A percentile compares a stretch with the other conserved stretches of the same genome.
Evolutionary conservation across 2,113 vertebrate genomes (phyloP).

Genomic region (Dissostichus mawsoni): DNA sequence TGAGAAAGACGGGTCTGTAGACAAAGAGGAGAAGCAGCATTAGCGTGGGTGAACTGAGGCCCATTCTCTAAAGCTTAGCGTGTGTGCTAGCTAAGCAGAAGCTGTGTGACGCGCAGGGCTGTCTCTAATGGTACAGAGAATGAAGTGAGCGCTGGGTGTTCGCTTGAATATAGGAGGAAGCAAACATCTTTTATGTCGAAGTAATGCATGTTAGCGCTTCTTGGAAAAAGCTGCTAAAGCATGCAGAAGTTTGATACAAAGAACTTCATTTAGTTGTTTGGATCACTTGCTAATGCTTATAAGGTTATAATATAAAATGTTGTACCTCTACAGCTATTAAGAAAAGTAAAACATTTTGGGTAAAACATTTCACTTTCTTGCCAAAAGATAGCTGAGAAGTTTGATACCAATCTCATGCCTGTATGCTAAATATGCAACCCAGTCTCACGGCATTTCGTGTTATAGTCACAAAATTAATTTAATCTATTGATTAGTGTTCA

Average conservation of each 20-base stretch:
- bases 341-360: too few species aligned
- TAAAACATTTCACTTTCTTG: too few species aligned
- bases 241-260: neutral
- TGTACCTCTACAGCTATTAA: neutral
- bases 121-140: conserved; percentile 26
- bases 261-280: neutral
- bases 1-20: conserved; percentile 7
- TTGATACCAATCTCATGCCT: neutral
- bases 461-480: too few species aligned
- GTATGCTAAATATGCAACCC: neutral
- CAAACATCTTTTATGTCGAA: neutral
- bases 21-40: conserved; percentile 20
- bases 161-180: neutral
- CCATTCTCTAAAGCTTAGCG: conserved; percentile 46
- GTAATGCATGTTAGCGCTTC: neutral
- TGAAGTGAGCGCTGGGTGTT: neutral
- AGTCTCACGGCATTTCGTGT: too few species aligned
- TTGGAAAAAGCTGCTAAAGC: neutral
- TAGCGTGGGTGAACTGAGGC: conserved; percentile 3
- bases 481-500: too few species aligned
- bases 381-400: neutral
- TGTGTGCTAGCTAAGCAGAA: conserved; percentile 14
- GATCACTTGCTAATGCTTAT: neutral
- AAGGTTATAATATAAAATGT: too few species aligned
- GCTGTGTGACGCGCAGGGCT: conserved; percentile 28